Evolutionary conservation across 2,113 vertebrate species (phyloP).

Genomic region (Marcusenius ussheri): DNA sequence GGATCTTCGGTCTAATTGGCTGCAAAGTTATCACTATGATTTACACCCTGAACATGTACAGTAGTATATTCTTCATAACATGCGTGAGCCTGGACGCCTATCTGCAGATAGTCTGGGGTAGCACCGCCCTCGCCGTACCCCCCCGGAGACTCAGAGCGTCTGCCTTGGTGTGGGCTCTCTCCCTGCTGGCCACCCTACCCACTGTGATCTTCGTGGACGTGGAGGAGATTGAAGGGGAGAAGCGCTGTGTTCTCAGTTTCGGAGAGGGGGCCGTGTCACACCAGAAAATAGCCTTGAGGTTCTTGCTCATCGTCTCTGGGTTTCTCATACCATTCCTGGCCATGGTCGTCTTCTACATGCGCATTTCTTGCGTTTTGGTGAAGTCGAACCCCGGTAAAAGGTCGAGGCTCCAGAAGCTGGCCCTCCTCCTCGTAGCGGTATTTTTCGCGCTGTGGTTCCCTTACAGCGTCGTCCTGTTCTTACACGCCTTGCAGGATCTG

Average conservation of each 20-base stretch:
- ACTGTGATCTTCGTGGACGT: conserved; percentile 50
- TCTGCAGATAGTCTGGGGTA: conserved; percentile 42
- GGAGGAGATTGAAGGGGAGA: conserved; percentile 32
- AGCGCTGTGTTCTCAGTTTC: conserved; percentile 49
- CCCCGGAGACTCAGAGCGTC: conserved; percentile 30
- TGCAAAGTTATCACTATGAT: conserved; percentile 54
- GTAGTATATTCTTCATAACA: conserved; percentile 61
- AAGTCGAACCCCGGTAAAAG: conserved; percentile 29
- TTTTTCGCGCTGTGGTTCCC: conserved; percentile 69
- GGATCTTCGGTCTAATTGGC: conserved; percentile 52
- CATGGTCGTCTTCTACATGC: conserved; percentile 56
- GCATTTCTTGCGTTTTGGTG: conserved; percentile 35
- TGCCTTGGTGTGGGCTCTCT: conserved; percentile 42
- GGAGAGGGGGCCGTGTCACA: conserved; percentile 33
- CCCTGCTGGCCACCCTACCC: conserved; percentile 52
- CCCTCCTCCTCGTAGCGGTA: conserved; percentile 43
- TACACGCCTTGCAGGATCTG: conserved; percentile 56
- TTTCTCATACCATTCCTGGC: conserved; percentile 59
- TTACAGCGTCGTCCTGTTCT: conserved; percentile 56
- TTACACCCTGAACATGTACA: conserved; percentile 62
- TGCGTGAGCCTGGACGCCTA: conserved; percentile 64
- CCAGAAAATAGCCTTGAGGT: conserved; percentile 57
- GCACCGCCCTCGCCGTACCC: conserved; percentile 12
- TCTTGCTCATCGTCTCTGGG: conserved; percentile 53
- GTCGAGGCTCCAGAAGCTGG: conserved; percentile 41